Evolutionary conservation across 2,888 invertebrate genomes (phyloP).

Genomic region (Cryptocephalus primarius): DNA sequence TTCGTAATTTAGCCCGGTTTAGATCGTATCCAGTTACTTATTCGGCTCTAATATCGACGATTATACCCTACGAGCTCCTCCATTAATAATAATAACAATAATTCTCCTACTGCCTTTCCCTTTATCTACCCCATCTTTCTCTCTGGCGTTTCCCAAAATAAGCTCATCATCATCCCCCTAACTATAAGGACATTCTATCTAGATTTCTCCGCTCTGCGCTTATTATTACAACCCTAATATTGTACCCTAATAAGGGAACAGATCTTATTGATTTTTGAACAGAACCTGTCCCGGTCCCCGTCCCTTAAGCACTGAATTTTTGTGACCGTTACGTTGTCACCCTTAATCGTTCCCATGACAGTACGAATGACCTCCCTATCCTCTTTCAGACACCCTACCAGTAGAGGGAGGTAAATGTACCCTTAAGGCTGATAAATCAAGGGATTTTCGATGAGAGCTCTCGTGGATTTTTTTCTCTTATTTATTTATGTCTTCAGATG

Average conservation of each 20-base stretch:
- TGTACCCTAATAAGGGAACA: not conserved
- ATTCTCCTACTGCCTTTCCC: no score
- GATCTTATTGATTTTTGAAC: not conserved
- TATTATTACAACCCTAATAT: not conserved
- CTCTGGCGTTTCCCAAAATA: no score
- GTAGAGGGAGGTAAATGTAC: conserved; percentile 1
- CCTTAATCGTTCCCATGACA: conserved; percentile 13
- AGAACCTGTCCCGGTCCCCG: not conserved
- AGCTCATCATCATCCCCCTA: no score
- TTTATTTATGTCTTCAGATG: conserved; percentile 6
- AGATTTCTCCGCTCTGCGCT: no score
- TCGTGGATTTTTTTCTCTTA: conserved; percentile 5
- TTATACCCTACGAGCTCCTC: no score
- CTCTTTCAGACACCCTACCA: not conserved
- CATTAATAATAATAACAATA: no score
- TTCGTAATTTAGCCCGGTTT: no score
- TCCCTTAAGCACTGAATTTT: no score
- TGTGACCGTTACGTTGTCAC: conserved; percentile 6
- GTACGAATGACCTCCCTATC: conserved; percentile 3
- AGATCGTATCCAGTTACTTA: no score
- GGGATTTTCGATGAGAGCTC: conserved; percentile 7
- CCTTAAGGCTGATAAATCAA: conserved; percentile 10
- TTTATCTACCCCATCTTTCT: no score
- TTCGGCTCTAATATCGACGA: no score
- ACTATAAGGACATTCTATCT: no score